These are phyloP conservation scores for Chrysemys picta DNA, from an alignment of 2,113 vertebrate genomes.

Conservation along the genomic window DNA sequence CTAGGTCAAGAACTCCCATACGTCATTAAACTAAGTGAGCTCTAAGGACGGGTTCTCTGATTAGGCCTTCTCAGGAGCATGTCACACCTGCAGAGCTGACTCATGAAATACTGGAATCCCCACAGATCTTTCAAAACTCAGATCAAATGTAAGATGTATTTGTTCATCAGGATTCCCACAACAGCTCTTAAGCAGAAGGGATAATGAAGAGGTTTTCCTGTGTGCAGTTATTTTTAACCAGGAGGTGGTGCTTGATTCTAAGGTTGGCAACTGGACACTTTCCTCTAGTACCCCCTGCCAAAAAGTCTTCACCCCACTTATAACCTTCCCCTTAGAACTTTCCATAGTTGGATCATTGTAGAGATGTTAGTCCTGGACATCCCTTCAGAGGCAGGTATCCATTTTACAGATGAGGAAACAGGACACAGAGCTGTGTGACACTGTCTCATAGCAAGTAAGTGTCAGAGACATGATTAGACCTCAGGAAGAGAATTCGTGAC, in stretches of 20 bases:
- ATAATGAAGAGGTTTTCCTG: background rate
- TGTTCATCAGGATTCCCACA: background rate
- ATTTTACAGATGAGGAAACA: background rate
- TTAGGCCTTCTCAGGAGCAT: background rate
- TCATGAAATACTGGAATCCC: background rate
- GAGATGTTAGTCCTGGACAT: background rate
- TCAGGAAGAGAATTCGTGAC: background rate
- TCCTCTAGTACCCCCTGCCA: too few relatives aligned
- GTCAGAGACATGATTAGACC: background rate
- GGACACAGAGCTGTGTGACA: background rate
- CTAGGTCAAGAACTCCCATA: too few relatives aligned
- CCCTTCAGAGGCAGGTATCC: background rate
- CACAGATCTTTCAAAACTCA: background rate
- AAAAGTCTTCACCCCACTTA: background rate
- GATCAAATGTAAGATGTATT: background rate
- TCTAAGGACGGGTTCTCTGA: background rate
- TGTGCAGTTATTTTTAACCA: background rate
- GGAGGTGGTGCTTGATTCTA: background rate
- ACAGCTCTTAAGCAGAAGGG: background rate
- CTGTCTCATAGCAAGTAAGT: too few relatives aligned
- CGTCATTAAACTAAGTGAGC: too few relatives aligned
- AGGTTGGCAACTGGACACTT: background rate
- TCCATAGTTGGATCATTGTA: background rate
- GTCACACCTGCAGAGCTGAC: too few relatives aligned
- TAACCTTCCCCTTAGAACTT: background rate